Conservation (phyloP, 2,113 vertebrate genomes). For the Muscicapa adusta region DNA sequence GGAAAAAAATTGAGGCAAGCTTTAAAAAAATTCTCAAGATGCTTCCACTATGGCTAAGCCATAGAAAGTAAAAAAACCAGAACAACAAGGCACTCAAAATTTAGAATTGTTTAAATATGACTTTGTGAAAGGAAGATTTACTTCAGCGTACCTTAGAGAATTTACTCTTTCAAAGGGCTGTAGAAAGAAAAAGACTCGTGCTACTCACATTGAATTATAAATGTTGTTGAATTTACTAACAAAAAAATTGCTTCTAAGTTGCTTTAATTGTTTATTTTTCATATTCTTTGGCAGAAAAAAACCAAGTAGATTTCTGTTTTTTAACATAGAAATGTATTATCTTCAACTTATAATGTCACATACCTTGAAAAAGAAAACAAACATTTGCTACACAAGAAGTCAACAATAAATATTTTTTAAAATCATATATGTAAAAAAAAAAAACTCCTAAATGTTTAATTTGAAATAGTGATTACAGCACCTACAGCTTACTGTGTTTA, state of each 20-base stretch:
- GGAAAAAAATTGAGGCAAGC: not conserved
- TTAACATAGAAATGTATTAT: not conserved
- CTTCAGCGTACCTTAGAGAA: not conserved
- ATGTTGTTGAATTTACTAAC: not conserved
- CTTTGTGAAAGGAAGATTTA: not conserved
- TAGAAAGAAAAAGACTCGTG: not conserved
- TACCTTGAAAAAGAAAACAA: slow-evolving; percentile 61
- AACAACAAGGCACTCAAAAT: not conserved
- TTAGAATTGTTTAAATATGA: not conserved
- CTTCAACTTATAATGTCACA: slow-evolving; percentile 76
- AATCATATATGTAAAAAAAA: slow-evolving; percentile 15
- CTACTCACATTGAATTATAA: not conserved
- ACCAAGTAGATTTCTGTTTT: not conserved
- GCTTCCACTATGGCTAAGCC: not conserved
- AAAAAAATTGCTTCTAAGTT: not conserved
- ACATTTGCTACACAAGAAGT: not conserved
- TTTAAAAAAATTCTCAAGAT: not conserved
- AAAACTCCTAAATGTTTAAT: not conserved
- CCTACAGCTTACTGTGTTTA: slow-evolving; percentile 73
- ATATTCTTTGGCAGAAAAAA: not conserved
- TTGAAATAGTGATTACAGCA: slow-evolving; percentile 65
- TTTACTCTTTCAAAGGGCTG: not conserved
- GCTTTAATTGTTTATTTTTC: not conserved
- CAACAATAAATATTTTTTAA: not conserved
- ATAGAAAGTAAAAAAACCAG: not conserved